Conservation (phyloP, 1,140 invertebrate species). For the Pseudomyrmex gracilis region DNA sequence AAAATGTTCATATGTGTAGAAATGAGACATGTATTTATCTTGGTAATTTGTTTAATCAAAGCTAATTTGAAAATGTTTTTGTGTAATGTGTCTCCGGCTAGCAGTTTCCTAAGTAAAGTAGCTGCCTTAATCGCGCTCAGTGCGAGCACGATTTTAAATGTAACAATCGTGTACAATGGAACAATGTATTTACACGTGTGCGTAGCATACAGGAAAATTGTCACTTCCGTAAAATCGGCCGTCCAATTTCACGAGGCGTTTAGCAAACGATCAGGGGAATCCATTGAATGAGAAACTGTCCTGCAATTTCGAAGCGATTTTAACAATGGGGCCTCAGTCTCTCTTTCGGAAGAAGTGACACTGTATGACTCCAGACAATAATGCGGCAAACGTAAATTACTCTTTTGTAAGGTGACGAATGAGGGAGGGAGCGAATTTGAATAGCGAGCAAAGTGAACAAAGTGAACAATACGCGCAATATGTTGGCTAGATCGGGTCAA, state of each 20-base stretch:
- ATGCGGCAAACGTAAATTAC: slow-evolving; percentile 73
- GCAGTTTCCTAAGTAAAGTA: slow-evolving; percentile 9
- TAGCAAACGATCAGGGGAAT: slow-evolving; percentile 55
- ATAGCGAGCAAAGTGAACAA: slow-evolving; percentile 73
- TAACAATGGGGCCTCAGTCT: slow-evolving; percentile 55
- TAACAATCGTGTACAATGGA: slow-evolving; percentile 15
- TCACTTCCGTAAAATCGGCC: neutral
- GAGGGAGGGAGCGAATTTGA: slow-evolving; percentile 62
- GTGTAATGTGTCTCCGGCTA: neutral
- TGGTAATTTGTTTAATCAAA: slow-evolving; percentile 12
- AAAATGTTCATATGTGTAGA: neutral
- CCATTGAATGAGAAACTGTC: slow-evolving; percentile 39
- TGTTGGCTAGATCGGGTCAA: slow-evolving; percentile 73
- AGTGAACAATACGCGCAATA: slow-evolving; percentile 75
- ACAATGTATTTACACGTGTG: neutral
- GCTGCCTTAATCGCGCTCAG: slow-evolving; percentile 33
- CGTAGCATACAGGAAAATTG: slow-evolving; percentile 22
- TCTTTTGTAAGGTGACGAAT: slow-evolving; percentile 48
- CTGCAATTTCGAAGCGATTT: slow-evolving; percentile 64
- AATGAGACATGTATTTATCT: neutral
- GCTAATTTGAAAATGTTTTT: slow-evolving; percentile 8
- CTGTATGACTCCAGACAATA: slow-evolving; percentile 62
- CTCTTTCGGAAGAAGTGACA: slow-evolving; percentile 59
- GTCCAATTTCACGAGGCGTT: slow-evolving; percentile 39
- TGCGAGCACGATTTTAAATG: slow-evolving; percentile 40